Evolutionary conservation across 2,113 vertebrate genomes (phyloP).

Genomic region (Bubalus kerabau): DNA sequence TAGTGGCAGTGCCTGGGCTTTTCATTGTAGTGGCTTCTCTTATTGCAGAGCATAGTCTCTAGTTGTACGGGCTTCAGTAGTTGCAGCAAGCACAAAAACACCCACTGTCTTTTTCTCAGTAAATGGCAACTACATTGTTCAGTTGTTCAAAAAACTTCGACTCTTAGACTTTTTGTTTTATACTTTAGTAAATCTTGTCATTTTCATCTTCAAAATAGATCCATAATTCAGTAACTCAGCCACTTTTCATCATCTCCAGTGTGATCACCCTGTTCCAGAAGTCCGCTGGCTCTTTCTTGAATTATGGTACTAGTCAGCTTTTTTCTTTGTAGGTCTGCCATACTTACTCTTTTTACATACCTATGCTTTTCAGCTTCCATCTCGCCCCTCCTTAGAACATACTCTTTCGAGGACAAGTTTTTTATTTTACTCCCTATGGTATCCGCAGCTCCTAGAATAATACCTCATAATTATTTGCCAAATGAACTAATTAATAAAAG

Average conservation of each 20-base stretch:
- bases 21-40: neutral
- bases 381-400: neutral
- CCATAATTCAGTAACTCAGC: neutral
- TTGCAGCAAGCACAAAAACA: neutral
- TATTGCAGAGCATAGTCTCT: neutral
- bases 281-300: neutral
- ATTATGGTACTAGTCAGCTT: neutral
- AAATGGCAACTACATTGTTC: neutral
- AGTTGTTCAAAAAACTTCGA: neutral
- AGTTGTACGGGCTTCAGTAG: neutral
- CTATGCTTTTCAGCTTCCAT: neutral
- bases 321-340: neutral
- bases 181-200: neutral
- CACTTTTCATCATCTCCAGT: neutral
- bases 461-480: neutral
- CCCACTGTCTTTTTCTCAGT: neutral
- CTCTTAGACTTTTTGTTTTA: neutral
- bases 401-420: neutral
- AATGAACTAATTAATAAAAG: neutral
- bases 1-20: neutral
- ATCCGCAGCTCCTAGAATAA: neutral
- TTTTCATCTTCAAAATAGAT: neutral
- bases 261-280: neutral
- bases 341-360: neutral
- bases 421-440: neutral